Evolutionary conservation across 2,797 vertebrate genomes (phyloP).

Genomic region (Thamnophis elegans): DNA sequence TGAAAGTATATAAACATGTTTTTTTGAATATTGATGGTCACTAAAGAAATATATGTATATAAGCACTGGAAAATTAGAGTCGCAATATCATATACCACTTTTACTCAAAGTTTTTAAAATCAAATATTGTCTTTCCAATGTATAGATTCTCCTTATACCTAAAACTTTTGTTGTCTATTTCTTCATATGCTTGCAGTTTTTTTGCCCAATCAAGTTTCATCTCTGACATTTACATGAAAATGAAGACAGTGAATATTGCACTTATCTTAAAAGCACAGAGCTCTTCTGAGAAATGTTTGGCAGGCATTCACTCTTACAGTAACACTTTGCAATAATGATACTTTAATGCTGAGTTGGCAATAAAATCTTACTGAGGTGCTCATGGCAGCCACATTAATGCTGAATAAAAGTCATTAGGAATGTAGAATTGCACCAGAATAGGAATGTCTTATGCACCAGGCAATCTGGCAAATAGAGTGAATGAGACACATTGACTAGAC

Average conservation of each 20-base stretch:
- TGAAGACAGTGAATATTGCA: slow-evolving; percentile 44
- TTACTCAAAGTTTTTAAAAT: slow-evolving; percentile 5
- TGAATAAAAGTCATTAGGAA: slow-evolving; percentile 65
- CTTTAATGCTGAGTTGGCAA: slow-evolving; percentile 72
- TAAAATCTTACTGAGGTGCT: slow-evolving; percentile 53
- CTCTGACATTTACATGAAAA: slow-evolving; percentile 59
- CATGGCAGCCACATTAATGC: slow-evolving; percentile 56
- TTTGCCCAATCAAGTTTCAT: slow-evolving; percentile 67
- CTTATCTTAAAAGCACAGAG: slow-evolving; percentile 55
- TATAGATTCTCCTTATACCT: slow-evolving; percentile 58
- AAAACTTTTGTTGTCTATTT: slow-evolving; percentile 28
- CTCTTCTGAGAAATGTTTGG: slow-evolving; percentile 75
- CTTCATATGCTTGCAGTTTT: slow-evolving; percentile 59
- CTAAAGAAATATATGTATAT: neutral
- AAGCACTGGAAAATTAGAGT: neutral
- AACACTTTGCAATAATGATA: slow-evolving; percentile 73
- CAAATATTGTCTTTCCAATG: slow-evolving; percentile 54
- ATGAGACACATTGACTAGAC: slow-evolving; percentile 42
- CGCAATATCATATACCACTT: neutral
- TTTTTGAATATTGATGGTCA: neutral
- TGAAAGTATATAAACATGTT: neutral
- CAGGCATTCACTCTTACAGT: slow-evolving; percentile 70
- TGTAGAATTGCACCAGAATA: slow-evolving; percentile 52
- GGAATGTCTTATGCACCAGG: slow-evolving; percentile 41
- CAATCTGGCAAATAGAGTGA: slow-evolving; percentile 7